These are phyloP conservation scores for Caerostris darwini DNA, from an alignment of 1,140 invertebrate genomes.

Conservation along the genomic window DNA sequence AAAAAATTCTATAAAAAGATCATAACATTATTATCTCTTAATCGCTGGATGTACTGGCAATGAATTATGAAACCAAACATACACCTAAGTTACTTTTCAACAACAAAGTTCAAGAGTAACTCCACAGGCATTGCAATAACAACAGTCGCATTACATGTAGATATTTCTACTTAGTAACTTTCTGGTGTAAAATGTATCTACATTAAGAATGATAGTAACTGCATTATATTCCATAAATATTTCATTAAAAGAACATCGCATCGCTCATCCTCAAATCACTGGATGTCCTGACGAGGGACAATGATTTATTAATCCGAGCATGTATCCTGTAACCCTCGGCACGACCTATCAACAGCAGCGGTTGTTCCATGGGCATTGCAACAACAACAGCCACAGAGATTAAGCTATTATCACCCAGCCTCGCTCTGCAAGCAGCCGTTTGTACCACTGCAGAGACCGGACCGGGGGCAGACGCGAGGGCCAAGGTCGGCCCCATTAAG, in stretches of 20 bases:
- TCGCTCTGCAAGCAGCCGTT: neutral
- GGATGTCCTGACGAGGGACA: neutral
- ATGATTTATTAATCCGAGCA: neutral
- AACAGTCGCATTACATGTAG: too few species aligned
- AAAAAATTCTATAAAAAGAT: too few species aligned
- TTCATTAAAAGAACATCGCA: neutral
- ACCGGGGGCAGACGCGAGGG: constrained; percentile 54
- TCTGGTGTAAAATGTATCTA: too few species aligned
- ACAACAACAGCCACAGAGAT: neutral
- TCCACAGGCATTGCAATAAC: too few species aligned
- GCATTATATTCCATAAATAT: neutral
- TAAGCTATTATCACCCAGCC: neutral
- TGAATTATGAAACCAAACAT: too few species aligned
- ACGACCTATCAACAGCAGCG: neutral
- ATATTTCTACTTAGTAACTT: too few species aligned
- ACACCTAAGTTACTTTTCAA: too few species aligned
- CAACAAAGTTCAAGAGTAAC: too few species aligned
- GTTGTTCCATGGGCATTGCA: neutral
- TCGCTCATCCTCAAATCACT: neutral
- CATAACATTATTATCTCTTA: too few species aligned
- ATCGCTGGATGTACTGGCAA: too few species aligned
- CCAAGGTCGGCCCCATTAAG: constrained; percentile 68
- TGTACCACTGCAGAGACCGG: neutral
- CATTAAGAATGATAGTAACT: neutral
- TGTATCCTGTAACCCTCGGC: neutral